Conservation (phyloP, 2,113 vertebrate genomes). For the Rhabdomys dilectus region DNA sequence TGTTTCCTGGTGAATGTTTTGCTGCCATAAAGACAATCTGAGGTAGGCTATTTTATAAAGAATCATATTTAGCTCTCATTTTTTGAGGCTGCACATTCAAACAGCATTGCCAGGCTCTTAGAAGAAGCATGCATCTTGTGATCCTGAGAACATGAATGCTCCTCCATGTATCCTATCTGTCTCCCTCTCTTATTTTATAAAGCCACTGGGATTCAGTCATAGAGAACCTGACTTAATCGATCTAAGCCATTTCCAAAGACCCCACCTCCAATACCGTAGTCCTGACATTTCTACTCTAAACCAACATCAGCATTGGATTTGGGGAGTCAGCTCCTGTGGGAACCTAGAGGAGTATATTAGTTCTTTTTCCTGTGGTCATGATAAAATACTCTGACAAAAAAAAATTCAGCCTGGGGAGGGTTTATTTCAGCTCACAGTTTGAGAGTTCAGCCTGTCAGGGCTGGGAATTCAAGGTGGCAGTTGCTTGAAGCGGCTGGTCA, state of each 20-base stretch:
- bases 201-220: not conserved
- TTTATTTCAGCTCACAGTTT: not conserved
- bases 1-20: not conserved
- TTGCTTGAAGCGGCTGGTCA: not conserved
- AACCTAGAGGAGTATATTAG: not conserved
- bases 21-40: not conserved
- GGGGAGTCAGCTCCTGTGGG: not conserved
- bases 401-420: not conserved
- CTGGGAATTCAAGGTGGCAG: too few relatives aligned
- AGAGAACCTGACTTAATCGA: too few relatives aligned
- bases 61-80: not conserved
- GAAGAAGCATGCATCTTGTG: too few relatives aligned
- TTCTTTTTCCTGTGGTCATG: not conserved
- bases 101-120: not conserved
- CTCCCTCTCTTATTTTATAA: not conserved
- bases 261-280: not conserved
- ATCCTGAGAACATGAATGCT: not conserved
- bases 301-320: not conserved
- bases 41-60: not conserved
- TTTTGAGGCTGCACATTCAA: not conserved
- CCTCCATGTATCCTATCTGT: not conserved
- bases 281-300: not conserved
- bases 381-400: not conserved
- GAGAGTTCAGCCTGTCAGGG: not conserved
- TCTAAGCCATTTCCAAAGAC: not conserved